Percentiles rank a stretch among this genome's conserved stretches.
Conservation (phyloP, 1,140 invertebrate species). For the Luehdorfia chinensis region DNA sequence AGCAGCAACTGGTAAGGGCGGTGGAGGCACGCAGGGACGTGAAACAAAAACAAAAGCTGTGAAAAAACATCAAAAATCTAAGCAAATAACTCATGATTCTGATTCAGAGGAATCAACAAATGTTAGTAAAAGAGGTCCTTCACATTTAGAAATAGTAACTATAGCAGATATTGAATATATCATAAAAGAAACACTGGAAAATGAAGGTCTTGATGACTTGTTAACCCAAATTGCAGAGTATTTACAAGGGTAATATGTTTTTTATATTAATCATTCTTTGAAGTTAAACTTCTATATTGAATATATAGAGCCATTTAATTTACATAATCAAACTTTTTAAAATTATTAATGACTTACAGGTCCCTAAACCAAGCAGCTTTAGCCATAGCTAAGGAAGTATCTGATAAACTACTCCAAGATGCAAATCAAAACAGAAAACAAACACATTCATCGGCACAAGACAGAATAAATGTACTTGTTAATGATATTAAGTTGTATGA, state of each 20-base stretch:
- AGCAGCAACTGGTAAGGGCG: conserved; percentile 89
- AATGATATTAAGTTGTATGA: conserved; percentile 90
- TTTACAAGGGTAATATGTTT: conserved; percentile 75
- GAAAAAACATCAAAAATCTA: conserved; percentile 83
- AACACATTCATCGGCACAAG: conserved; percentile 87
- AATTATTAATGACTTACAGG: conserved; percentile 64
- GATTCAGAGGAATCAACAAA: conserved; percentile 80
- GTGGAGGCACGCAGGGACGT: conserved; percentile 93
- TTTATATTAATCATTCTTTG: conserved; percentile 16
- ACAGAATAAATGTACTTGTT: conserved; percentile 86
- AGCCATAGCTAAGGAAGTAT: conserved; percentile 82
- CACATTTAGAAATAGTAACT: conserved; percentile 81
- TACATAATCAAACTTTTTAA: too few species aligned
- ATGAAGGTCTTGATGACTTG: conserved; percentile 82
- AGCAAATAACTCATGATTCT: conserved; percentile 73
- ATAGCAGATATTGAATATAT: conserved; percentile 83
- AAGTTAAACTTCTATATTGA: too few species aligned
- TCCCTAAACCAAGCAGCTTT: conserved; percentile 76
- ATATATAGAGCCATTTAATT: too few species aligned
- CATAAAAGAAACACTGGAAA: conserved; percentile 80
- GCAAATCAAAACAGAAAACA: conserved; percentile 82
- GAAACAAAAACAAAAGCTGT: conserved; percentile 97
- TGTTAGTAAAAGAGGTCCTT: conserved; percentile 55
- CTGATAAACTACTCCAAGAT: conserved; percentile 83
- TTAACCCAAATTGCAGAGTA: conserved; percentile 78